Conservation (phyloP, 2,888 invertebrate species). For the Amphiduros pacificus region DNA sequence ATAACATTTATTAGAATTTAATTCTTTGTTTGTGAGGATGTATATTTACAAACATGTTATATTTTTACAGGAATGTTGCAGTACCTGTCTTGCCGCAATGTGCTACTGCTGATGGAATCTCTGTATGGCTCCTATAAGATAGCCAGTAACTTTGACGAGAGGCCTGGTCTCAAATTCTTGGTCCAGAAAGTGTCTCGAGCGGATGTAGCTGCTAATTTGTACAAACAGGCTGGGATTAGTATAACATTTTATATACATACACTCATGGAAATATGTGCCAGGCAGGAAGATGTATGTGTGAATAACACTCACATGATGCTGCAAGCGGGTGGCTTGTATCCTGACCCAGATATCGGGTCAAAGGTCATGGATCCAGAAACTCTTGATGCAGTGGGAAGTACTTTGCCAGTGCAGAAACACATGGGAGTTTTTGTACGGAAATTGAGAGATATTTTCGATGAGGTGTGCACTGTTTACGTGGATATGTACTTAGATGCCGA, state of each 20-base stretch:
- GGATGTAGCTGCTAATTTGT: conserved; percentile 57
- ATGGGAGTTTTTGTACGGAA: conserved; percentile 39
- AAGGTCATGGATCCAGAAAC: neutral
- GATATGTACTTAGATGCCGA: conserved; percentile 50
- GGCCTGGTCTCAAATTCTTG: conserved; percentile 90
- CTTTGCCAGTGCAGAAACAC: neutral
- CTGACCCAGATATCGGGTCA: neutral
- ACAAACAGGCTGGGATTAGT: conserved; percentile 81
- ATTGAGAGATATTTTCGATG: conserved; percentile 48
- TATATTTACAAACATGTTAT: too few relatives aligned
- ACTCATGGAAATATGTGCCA: conserved; percentile 79
- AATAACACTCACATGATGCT: conserved; percentile 24
- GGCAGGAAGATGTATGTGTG: conserved; percentile 28
- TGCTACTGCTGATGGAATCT: conserved; percentile 45
- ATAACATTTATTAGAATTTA: too few relatives aligned
- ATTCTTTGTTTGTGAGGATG: neutral
- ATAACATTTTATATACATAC: conserved; percentile 82
- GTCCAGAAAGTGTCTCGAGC: conserved; percentile 73
- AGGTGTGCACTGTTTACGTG: conserved; percentile 50
- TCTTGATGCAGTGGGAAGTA: neutral
- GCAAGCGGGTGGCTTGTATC: neutral
- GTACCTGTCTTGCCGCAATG: conserved; percentile 46
- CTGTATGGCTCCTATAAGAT: conserved; percentile 80
- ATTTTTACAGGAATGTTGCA: conserved; percentile 43
- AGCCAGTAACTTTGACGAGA: conserved; percentile 82